Evolutionary conservation across 2,797 vertebrate genomes (phyloP).

Genomic region (Todus mexicanus): DNA sequence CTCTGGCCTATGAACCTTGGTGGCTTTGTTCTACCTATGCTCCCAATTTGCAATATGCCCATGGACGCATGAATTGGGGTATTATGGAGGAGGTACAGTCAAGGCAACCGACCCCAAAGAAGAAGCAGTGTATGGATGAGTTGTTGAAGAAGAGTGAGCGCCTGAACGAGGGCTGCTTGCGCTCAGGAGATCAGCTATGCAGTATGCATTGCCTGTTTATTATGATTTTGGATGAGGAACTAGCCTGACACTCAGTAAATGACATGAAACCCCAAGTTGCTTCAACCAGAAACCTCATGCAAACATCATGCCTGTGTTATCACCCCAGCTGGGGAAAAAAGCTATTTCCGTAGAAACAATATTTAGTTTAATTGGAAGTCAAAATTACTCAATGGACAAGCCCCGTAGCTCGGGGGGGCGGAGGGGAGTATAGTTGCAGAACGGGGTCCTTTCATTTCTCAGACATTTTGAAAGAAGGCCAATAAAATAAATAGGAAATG

Average conservation of each 20-base stretch:
- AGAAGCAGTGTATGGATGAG: not conserved
- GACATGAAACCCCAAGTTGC: not conserved
- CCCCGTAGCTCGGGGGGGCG: not conserved
- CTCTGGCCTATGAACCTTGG: accelerated
- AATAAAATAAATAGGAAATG: not conserved
- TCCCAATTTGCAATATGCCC: not conserved
- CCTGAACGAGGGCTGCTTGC: not conserved
- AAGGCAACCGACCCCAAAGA: not conserved
- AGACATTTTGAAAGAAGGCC: not conserved
- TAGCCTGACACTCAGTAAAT: not conserved
- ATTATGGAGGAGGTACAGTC: not conserved
- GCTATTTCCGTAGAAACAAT: not conserved
- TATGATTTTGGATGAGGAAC: not conserved
- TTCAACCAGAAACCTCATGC: not conserved
- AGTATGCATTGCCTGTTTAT: not conserved
- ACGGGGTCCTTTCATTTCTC: not conserved
- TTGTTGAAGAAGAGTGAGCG: not conserved
- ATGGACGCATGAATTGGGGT: not conserved
- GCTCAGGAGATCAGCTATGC: not conserved
- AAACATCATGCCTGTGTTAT: accelerated
- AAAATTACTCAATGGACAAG: not conserved
- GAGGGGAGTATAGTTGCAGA: not conserved
- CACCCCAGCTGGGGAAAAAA: not conserved
- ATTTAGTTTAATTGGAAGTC: not conserved
- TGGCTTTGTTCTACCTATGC: not conserved